Base-by-base conservation (phyloP, 2,113 vertebrate genomes). In the Polypterus bichir region DNA sequence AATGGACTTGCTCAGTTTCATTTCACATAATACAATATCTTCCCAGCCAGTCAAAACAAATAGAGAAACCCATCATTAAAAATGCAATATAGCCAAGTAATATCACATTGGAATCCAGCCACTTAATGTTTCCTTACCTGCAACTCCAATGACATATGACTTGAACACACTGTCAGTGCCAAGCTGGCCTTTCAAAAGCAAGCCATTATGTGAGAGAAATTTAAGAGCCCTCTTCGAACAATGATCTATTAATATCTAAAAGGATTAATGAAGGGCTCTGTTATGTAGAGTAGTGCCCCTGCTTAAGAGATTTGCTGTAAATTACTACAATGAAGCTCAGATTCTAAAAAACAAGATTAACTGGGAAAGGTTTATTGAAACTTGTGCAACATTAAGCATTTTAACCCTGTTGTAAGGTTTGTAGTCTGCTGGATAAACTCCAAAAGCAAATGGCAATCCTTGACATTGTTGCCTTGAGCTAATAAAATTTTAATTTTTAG, bases 191-290 rank as follows among this genome's bases (percentile, higher is more conserved):
- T 72, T 79, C 66, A 81, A 74, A 80, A 76, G 27, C 69, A 66
- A 69, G 65, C 74, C 71, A 75, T 78, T 81, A 72, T 79, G 71
- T 73, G 68, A 74, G 62, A 76, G 69, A 59, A 76, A 74, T 74
- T 66, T 68, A 74, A 77, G 70, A 72, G 66, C 63, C 58, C 70
- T 62, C 62, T 69, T 67, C 27, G 69, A 76, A 81, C 77, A 84
- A 83, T 80, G 78, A 66, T 70, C 75, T 74, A 77, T 80, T 81
- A 84, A 78, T 69, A 74, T 60, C 66, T 71, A 71, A 62, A 44
- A 52, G 69, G 56, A 76, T 78, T 81, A 79, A 81, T 74, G 73
- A 75, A 76, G 74, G 77, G 76, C 72, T 73, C 69, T 70, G 73
- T 73, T 74, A 69, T 71, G 71, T 73, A 78, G 69, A 64, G 59